Base-by-base conservation (phyloP, 2,113 vertebrate species). In the Amazona vittata region DNA sequence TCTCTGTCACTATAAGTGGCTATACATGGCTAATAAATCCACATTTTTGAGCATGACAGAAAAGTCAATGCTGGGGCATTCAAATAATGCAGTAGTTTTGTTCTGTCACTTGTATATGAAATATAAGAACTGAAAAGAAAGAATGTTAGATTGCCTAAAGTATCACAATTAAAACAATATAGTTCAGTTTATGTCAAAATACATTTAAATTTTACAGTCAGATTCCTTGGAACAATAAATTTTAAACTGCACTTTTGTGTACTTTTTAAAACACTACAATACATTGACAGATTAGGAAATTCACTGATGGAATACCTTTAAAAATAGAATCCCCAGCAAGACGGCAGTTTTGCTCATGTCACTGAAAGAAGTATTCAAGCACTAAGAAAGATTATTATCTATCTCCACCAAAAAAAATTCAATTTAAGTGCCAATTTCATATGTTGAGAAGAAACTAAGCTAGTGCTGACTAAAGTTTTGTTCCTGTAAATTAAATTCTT, bases 151-250 rank as follows among this genome's bases (percentile, higher is more conserved):
- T 44, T 85, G 91, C 41, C 62, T 92, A 22, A 94, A 97, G 96
- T 64, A 87, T 70, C 47, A 95, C 84, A 97, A 93, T 33, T 41
- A 96, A 87, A 92, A 94, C 78, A 97, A 73, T 81, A 95, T 28
- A 5, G 73, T 96, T 35, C 78, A 28, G 46, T 63, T 75, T 94
- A 86, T 22, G 13, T 88, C 69, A 98, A 97, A 95, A 93, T 64
- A 71, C n/a, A 86, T 94, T 94, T 87, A 95, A 92, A 86, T 95
- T 96, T 92, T 93, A 85, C 70, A 95, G 57, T 76, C 80, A 82
- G 43, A 96, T 16, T 52, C 60, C 31, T 71, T 68, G 43, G 73
- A 95, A 77, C 13, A 92, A 43, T n/a, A 50, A 29, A 79, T 79
- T 82, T 82, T 10, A 73, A 96, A 94, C 20, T 70, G 44, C 52